Percentiles rank a stretch among this genome's conserved stretches.
Evolutionary conservation across 2,797 vertebrate genomes (phyloP).

Genomic region (Girardinus metallicus): DNA sequence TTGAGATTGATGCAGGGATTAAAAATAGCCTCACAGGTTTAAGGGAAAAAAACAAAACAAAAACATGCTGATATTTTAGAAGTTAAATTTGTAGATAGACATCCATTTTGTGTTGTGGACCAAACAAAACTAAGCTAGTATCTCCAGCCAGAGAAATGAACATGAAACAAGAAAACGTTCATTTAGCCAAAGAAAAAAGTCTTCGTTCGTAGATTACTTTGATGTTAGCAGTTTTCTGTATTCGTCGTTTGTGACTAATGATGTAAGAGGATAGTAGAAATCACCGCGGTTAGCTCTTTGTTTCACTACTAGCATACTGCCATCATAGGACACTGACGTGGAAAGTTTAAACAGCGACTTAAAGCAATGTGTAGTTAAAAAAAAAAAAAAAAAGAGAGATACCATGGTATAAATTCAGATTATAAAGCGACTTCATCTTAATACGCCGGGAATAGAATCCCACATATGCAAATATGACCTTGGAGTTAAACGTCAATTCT

Average conservation of each 20-base stretch:
- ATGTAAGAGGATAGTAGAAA: conserved; percentile 32
- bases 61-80: conserved; percentile 37
- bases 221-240: conserved; percentile 52
- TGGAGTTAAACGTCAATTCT: conserved; percentile 33
- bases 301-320: conserved; percentile 21
- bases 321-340: conserved; percentile 27
- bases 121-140: conserved; percentile 49
- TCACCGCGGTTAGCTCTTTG: conserved; percentile 23
- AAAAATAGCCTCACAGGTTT: conserved; percentile 25
- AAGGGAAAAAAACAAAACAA: conserved; percentile 13
- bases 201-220: conserved; percentile 35
- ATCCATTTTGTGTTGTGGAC: conserved; percentile 51
- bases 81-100: conserved; percentile 36
- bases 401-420: conserved; percentile 6
- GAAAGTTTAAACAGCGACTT: conserved; percentile 23
- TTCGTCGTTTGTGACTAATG: conserved; percentile 54
- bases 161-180: conserved; percentile 39
- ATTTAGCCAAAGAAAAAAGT: conserved; percentile 68
- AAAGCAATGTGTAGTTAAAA: conserved; percentile 17
- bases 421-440: conserved; percentile 2
- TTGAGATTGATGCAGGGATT: conserved; percentile 21
- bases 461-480: conserved; percentile 23
- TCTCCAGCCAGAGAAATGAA: conserved; percentile 38
- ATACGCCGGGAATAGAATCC: conserved; percentile 16
- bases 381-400: conserved; percentile 22